Evolutionary conservation across 2,113 vertebrate genomes (phyloP).

Genomic region (Oreotrochilus melanogaster): DNA sequence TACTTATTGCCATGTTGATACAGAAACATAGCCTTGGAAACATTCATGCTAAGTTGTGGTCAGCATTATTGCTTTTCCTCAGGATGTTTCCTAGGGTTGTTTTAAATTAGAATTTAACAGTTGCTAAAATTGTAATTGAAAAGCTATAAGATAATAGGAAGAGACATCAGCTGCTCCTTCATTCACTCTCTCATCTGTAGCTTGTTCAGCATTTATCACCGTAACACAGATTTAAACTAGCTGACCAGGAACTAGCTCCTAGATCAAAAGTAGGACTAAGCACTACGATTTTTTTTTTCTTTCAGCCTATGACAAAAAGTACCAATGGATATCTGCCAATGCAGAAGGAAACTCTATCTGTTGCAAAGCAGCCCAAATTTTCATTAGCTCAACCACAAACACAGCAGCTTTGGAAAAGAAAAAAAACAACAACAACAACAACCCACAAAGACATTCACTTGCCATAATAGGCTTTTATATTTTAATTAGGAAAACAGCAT

Average conservation of each 20-base stretch:
- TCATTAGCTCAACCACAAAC: neutral
- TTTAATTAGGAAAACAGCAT: conserved; percentile 53
- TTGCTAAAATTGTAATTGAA: neutral
- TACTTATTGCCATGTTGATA: neutral
- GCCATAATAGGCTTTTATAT: neutral
- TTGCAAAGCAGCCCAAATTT: neutral
- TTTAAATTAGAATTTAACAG: neutral
- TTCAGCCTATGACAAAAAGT: neutral
- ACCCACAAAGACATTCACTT: neutral
- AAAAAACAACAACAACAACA: neutral
- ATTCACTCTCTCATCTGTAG: neutral
- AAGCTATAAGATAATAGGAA: neutral
- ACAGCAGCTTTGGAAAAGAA: neutral
- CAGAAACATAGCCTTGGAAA: neutral
- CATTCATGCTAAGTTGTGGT: neutral
- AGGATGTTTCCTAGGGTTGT: neutral
- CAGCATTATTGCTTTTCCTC: neutral
- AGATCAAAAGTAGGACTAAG: neutral
- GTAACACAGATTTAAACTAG: neutral
- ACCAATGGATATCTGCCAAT: neutral
- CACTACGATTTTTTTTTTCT: neutral
- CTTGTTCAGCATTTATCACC: neutral
- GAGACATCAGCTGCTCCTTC: neutral
- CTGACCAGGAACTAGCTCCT: neutral
- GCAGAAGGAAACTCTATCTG: neutral